Base-by-base conservation (phyloP, 2,797 vertebrate species). In the Platyrinchus mystaceus region DNA sequence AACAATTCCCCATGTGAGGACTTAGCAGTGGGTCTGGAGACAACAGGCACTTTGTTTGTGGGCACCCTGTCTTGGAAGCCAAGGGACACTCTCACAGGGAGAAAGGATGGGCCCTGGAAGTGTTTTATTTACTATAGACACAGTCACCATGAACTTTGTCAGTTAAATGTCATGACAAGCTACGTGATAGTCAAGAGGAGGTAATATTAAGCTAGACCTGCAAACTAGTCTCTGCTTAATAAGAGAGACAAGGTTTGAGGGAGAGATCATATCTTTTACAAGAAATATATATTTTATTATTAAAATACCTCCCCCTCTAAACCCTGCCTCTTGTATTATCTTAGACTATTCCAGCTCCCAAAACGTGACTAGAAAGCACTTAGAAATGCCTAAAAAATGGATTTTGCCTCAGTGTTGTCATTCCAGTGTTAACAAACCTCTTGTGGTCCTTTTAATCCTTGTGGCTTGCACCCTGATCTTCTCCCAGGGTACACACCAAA, bases 261-360 rank as follows among this genome's bases (percentile, higher is more conserved):
- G 39, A 93, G 86, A 96, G 80, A 73, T 59, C 7, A 0, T 95
- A 83, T 95, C 22, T 94, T 96, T 94, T 90, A 53, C 85, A 93
- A 90, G 24, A 96, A 95, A 94, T 78, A 90, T 64, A 91, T 78
- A 95, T 95, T 94, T 96, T 95, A 62, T 86, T 94, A 96, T 88
- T 73, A 69, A 94, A 96, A 93, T 55, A 71, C 37, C 75, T 95
- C 59, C 36, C 79, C 53, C 62, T 90, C 73, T 89, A 93, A 96
- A 84, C 76, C 87, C 30, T 76, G 85, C 55, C 88, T 94, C 83
- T 81, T 86, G 23, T 59, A 84, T 93, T 83, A 89, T 66, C 69
- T 83, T 56, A 75, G 73, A 32, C 79, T 74, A 12, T 4, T 46
- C 43, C 91, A 68, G 22, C 55, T 43, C 50, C 58, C 56, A 47